Evolutionary conservation across 1,140 invertebrate genomes (phyloP).

Genomic region (Bombus pascuorum): DNA sequence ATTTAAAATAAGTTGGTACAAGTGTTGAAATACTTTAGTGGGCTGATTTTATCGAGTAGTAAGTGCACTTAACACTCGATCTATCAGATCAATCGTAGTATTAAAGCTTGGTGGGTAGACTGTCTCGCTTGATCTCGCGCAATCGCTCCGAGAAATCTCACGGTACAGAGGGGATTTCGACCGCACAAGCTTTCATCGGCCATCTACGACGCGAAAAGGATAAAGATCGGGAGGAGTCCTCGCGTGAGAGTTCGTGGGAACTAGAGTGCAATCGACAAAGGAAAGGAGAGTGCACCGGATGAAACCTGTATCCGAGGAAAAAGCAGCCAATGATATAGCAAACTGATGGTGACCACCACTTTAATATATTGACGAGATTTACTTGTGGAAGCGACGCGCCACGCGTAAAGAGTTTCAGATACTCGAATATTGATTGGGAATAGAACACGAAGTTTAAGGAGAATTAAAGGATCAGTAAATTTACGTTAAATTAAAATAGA

Average conservation of each 20-base stretch:
- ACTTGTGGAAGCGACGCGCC: too few relatives aligned
- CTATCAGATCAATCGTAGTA: too few relatives aligned
- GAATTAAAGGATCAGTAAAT: neutral
- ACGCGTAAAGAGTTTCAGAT: too few relatives aligned
- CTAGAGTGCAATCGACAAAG: conserved; percentile 18
- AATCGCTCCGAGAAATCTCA: neutral
- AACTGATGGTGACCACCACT: neutral
- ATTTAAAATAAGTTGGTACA: too few relatives aligned
- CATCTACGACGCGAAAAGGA: conserved; percentile 19
- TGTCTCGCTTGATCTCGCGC: neutral
- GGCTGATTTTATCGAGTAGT: too few relatives aligned
- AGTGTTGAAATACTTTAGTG: too few relatives aligned
- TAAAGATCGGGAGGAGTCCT: neutral
- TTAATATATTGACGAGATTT: neutral
- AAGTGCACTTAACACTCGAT: too few relatives aligned
- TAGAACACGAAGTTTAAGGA: neutral
- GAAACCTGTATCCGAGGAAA: neutral
- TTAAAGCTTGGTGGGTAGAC: neutral
- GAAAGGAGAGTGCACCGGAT: neutral
- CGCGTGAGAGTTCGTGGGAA: neutral
- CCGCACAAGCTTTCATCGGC: neutral
- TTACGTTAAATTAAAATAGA: neutral
- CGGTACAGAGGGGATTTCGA: neutral
- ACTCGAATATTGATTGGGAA: neutral
- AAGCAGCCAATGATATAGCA: neutral